These are phyloP conservation scores for Tenthredo mesomela DNA, from an alignment of 2,888 invertebrate genomes.

Conservation along the genomic window DNA sequence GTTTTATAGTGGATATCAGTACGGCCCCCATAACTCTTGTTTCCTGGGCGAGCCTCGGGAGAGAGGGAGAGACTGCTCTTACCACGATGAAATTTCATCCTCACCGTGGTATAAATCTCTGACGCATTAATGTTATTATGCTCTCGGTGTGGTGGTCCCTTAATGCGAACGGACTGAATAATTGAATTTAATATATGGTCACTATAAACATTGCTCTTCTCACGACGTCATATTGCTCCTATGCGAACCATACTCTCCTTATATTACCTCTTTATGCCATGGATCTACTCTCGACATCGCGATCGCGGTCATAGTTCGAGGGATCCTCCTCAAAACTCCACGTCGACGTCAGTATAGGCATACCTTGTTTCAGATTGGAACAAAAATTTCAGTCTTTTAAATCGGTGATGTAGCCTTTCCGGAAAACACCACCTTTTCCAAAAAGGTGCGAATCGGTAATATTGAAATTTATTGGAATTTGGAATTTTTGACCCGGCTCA, in stretches of 20 bases:
- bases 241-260: not conserved
- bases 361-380: not conserved
- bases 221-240: constrained; percentile 43
- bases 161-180: constrained; percentile 53
- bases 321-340: not conserved
- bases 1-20: constrained; percentile 50
- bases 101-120: constrained; percentile 72
- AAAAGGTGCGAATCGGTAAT: too few species aligned
- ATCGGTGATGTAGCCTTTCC: too few species aligned
- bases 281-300: not conserved
- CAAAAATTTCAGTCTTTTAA: too few species aligned
- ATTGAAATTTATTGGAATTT: not conserved
- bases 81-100: constrained; percentile 74
- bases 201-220: constrained; percentile 52
- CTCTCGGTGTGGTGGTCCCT: constrained; percentile 52
- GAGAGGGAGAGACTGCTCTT: constrained; percentile 61
- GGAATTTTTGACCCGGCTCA: not conserved
- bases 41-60: constrained; percentile 55
- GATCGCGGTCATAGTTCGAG: not conserved
- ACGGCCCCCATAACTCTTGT: constrained; percentile 53
- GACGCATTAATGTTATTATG: constrained; percentile 71
- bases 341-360: too few species aligned
- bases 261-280: constrained; percentile 29
- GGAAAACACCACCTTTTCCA: too few species aligned
- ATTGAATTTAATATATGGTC: constrained; percentile 53